Evolutionary conservation across 2,113 vertebrate genomes (phyloP).

Genomic region (Phalacrocorax pelagicus): DNA sequence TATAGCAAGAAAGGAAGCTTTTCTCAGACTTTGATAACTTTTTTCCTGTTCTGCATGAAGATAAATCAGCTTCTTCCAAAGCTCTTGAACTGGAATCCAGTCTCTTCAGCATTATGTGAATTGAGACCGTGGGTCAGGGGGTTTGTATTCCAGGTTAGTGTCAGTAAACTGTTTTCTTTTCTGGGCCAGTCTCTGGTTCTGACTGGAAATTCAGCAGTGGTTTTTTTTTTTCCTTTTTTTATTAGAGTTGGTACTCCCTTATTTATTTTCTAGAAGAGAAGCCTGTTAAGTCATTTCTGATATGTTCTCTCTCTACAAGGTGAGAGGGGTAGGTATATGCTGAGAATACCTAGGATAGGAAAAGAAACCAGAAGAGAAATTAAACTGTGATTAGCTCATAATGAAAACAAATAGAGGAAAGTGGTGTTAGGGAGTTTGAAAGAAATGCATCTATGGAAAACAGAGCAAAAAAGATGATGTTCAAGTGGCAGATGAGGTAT

Average conservation of each 20-base stretch:
- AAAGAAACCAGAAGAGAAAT: background rate
- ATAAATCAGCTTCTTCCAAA: background rate
- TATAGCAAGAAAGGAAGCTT: background rate
- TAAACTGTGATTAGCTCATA: background rate
- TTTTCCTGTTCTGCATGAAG: background rate
- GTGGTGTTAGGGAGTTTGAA: background rate
- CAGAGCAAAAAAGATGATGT: background rate
- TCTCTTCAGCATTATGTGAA: background rate
- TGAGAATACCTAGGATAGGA: background rate
- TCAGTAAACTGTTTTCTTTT: background rate
- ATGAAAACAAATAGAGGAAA: background rate
- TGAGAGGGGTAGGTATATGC: background rate
- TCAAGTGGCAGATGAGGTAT: background rate
- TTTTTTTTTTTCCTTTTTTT: background rate
- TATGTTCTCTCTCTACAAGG: background rate
- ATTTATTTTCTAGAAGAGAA: background rate
- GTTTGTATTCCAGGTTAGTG: background rate
- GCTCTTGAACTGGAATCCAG: background rate
- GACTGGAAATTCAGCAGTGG: background rate
- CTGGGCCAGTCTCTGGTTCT: background rate
- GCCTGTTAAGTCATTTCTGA: background rate
- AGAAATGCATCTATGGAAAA: background rate
- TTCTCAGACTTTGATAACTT: background rate
- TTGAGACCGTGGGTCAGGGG: background rate
- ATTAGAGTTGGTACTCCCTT: background rate